Base-by-base conservation (phyloP, 2,888 invertebrate genomes). In the Scaptomyza polygonia region DNA sequence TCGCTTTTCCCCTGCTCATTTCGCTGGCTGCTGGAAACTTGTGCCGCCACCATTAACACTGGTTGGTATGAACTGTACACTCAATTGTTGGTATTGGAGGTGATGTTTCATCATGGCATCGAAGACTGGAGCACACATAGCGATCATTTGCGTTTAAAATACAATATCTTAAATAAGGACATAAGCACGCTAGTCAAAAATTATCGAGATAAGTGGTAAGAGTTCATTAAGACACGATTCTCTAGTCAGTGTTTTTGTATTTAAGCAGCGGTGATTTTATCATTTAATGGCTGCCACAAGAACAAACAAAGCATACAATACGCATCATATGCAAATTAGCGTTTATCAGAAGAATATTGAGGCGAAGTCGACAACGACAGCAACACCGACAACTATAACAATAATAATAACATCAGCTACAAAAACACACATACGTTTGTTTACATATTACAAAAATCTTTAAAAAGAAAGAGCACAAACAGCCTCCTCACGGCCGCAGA, bases 1-100 rank as follows among this genome's bases (percentile, higher is more conserved):
- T 63, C 72, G 6, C 76, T 83, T 43, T 87, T 92, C 11, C 89
- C 92, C 7, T 64, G 77, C 36, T 90, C 83, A 14, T 92, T 91
- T 53, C 79, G 85, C 39, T 92, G 92, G 92, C 67, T 92, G 2
- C 45, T 92, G n/a, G 89, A 91, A 25, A 89, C 86, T 0, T 91
- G 91, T 65, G 89, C 92, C 0, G 79, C 88, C 9, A 89, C 89
- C 8, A 79, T 91, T 49, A 86, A 86, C 16, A 77, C 90, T 5
- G 79, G 87, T 0, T 88, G 89, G 86, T 57, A 65, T 7, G 63
- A 83, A 1, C 29, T 92, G 0, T 92, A 91, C 39, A 86, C 89
- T n/a, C 89, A 92, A 32, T 18, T 92, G 5, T 14, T 92, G 34
- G 77, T 85, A 0, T 43, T 92, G 39, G 92, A 92, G 68, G 72